Evolutionary conservation across 2,888 invertebrate species (phyloP).

Genomic region (Pharmacophagus antenor): DNA sequence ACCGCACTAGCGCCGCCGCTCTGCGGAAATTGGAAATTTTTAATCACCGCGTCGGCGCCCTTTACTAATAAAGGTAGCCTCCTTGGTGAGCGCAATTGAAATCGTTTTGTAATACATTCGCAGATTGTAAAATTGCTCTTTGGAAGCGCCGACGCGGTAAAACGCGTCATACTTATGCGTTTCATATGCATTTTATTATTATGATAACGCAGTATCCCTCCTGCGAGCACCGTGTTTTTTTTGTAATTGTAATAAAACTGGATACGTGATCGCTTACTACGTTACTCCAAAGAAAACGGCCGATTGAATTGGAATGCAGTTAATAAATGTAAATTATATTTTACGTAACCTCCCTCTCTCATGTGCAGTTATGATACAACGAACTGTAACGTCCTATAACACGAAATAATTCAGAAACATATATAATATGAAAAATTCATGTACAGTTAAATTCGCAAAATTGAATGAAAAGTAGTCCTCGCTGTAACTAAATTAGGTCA

Average conservation of each 20-base stretch:
- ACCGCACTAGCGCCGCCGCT: slow-evolving; percentile 40
- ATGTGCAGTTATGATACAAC: slow-evolving; percentile 2
- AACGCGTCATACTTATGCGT: slow-evolving; percentile 44
- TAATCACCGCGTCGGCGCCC: slow-evolving; percentile 63
- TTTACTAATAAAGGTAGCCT: slow-evolving; percentile 40
- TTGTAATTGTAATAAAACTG: slow-evolving; percentile 20
- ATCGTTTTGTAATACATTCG: slow-evolving; percentile 47
- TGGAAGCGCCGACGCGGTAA: slow-evolving; percentile 55
- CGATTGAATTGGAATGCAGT: slow-evolving; percentile 11
- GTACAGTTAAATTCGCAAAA: too few relatives aligned
- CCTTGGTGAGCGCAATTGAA: slow-evolving; percentile 35
- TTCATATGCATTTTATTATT: slow-evolving; percentile 41
- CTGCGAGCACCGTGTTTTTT: slow-evolving; percentile 37
- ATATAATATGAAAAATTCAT: too few relatives aligned
- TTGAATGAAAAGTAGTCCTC: too few relatives aligned
- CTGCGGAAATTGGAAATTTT: slow-evolving; percentile 66
- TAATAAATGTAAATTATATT: slow-evolving; percentile 10
- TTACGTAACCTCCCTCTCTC: slow-evolving; percentile 6
- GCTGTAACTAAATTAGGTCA: too few relatives aligned
- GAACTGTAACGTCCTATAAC: background rate
- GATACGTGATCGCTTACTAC: slow-evolving; percentile 13
- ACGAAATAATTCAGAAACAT: background rate
- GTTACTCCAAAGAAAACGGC: slow-evolving; percentile 11
- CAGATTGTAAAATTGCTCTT: slow-evolving; percentile 56
- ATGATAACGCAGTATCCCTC: slow-evolving; percentile 32